Base-by-base conservation (phyloP, 2,888 invertebrate genomes). In the Andrena fulva region DNA sequence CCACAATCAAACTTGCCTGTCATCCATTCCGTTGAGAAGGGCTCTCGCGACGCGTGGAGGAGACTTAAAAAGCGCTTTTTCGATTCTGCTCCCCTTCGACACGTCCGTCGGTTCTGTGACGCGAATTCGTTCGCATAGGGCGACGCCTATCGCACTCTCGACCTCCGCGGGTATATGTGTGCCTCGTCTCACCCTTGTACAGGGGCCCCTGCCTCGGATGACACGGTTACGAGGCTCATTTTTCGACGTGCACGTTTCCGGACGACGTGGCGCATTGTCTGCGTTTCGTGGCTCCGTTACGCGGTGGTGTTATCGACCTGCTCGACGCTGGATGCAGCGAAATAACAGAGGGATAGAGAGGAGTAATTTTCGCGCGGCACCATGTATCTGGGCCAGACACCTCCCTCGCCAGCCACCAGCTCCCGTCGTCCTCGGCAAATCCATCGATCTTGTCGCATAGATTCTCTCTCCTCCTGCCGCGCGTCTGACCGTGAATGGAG, bases 191-290 rank as follows among this genome's bases (percentile, higher is more conserved):
- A 35, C 48, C 59, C 60, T 54, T 29, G 52, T 12, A n/a, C 71
- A 27, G 29, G 64, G 33, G 16, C 31, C 59, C 33, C 10, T 7
- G 66, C 16, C 24, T n/a, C 35, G 54, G 50, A 66, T 42, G 68
- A 24, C 72, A 77, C 63, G 68, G 64, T 79, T 86, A 77, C 82
- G 75, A 76, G 72, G 66, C 81, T 84, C 85, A 84, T 87, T 88
- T 87, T 84, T 88, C 77, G 75, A 75, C 54, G 77, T 27, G 72
- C 74, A 71, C 70, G 71, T 84, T 89, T 87, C 77, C 84, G 66
- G 77, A 33, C 63, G 79, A 80, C 80, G 74, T 67, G 72, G 56
- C 70, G 80, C 84, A 80, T 86, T 82, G 84, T 86, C 81, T 70
- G 82, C 82, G 70, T 74, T 73, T 83, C 63, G 64, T 73, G 81